Evolutionary conservation across 2,797 vertebrate genomes (phyloP), one percentile per base, ranked within the genome.

Genomic region (Toxotes lorentzi): DNA sequence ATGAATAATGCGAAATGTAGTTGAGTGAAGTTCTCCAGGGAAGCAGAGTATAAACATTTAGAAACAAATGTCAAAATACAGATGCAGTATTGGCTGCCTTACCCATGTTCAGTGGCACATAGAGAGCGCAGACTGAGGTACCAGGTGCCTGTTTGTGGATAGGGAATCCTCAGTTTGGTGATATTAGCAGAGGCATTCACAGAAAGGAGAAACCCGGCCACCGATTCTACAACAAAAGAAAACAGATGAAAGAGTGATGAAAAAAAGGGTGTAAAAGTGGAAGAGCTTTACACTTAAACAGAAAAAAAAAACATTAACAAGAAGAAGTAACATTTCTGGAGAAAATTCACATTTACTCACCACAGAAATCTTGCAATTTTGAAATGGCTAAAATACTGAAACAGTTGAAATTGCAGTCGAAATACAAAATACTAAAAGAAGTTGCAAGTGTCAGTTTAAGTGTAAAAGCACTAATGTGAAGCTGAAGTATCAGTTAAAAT

Each of bases 71-170:
- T 27, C 30, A 19, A 16, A 56, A 65, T 14, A 32, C 17, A 59
- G 30, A 5, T 17, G 17, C 8, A 30, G 16, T 12, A 10, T 50
- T 7, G 30, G 1, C 9, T 17, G 9, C 70, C 96, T 96, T 91
- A 99, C 98, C 98, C 96, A 0, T 95, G 95, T 60, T 96, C 95
- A 0, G 92, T 94, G 84, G 93, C 93, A 38, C 98, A 99, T 1
- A 98, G 94, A 0, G 97, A 97, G 74, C 97, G 97, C 74, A 99
- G 95, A 43, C 96, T 98, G 81, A 99, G 96, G 90, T 98, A 99
- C 98, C 98, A 99, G 76, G 96, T 98, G 70, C 98, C 98, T 0
- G 98, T 99, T 89, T 98, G 98, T 0, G 98, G 98, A 84, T 98
- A 99, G 0, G 98, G 98, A 51, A 99, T 97, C 84, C 97, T 95